Percentiles rank a stretch among this genome's conserved stretches.
phyloP scores from a whole-genome alignment of 2,113 vertebrate genomes.

The Tringa solitaria region DNA sequence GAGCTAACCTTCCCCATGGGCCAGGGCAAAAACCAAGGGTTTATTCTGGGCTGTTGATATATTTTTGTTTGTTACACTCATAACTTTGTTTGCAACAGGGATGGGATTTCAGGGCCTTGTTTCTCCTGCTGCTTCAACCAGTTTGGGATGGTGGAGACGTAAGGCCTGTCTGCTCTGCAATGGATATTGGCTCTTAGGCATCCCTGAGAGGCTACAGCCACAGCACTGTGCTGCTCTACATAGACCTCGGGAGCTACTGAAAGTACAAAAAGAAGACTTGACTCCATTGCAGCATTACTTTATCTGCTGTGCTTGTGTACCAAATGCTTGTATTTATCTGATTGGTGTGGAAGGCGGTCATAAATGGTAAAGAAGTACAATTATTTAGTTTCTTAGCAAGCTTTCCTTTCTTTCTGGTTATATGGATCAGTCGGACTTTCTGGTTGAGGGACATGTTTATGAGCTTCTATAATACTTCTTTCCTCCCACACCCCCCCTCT shows the following conservation, averaged over 20 bases:
- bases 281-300: neutral
- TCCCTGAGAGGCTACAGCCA: neutral
- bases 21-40: neutral
- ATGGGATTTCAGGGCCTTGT: neutral
- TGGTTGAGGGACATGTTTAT: neutral
- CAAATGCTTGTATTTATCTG: neutral
- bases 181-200: neutral
- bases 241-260: neutral
- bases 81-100: neutral
- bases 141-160: neutral
- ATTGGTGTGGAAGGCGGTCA: rapidly evolving
- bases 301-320: too few species aligned
- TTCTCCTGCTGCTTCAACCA: neutral
- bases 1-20: neutral
- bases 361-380: neutral
- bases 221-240: neutral
- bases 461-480: neutral
- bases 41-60: neutral
- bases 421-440: neutral
- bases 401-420: neutral
- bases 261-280: neutral
- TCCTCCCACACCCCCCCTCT: neutral
- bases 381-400: neutral
- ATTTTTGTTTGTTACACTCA: neutral
- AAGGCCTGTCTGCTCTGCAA: rapidly evolving